These are phyloP conservation scores for Anadara kagoshimensis DNA, from an alignment of 1,140 invertebrate genomes.

Conservation along the genomic window DNA sequence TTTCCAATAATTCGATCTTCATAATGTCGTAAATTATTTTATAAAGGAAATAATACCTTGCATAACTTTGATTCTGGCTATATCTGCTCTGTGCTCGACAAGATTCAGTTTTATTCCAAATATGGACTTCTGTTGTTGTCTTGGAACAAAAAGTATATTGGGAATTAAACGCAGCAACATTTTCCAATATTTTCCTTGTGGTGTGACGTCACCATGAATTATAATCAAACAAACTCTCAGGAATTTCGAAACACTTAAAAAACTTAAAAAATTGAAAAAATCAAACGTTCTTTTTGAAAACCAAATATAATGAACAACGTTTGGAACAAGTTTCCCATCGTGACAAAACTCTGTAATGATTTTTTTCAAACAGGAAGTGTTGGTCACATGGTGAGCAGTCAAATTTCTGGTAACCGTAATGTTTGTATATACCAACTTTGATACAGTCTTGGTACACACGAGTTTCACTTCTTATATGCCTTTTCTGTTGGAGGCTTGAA, in stretches of 20 bases:
- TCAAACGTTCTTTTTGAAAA: not conserved
- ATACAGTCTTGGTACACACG: not conserved
- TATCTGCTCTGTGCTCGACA: conserved; percentile 12
- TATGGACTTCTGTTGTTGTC: not conserved
- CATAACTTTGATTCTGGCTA: conserved; percentile 25
- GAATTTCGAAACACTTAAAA: conserved; percentile 23
- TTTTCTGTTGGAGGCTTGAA: not conserved
- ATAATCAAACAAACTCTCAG: conserved; percentile 17
- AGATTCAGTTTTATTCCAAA: not conserved
- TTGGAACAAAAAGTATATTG: conserved; percentile 20
- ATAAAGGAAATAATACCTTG: not conserved
- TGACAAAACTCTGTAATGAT: not conserved
- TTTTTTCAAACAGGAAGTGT: not conserved
- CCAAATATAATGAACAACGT: conserved; percentile 27
- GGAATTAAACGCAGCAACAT: conserved; percentile 1
- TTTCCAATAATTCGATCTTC: too few species aligned
- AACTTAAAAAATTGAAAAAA: conserved; percentile 22
- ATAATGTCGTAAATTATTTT: too few species aligned
- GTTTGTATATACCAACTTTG: not conserved
- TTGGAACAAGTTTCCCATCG: not conserved
- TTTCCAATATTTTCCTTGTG: conserved; percentile 23
- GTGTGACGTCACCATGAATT: conserved; percentile 13
- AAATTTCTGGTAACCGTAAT: not conserved
- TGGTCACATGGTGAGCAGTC: not conserved
- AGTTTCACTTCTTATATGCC: not conserved